Evolutionary conservation across 2,113 vertebrate genomes (phyloP), one percentile per base, ranked within the genome.

Genomic region (Sarotherodon lohbergeri): DNA sequence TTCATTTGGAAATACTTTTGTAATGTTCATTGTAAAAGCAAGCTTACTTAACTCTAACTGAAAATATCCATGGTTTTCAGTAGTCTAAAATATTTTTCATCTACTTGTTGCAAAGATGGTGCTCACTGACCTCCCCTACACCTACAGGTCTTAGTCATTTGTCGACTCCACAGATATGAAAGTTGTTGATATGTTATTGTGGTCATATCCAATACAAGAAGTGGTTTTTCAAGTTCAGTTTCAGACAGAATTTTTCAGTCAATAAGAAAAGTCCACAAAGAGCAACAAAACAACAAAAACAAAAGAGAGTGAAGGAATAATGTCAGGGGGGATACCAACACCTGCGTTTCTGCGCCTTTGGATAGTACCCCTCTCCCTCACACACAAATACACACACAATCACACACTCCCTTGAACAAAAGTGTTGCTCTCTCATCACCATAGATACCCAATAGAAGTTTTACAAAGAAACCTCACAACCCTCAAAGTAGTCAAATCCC

Each of bases 281-380:
- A 88, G 48, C 50, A 84, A 80, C 41, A 88, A 50, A 85, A 90
- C 39, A 88, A 88, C 50, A 57, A 84, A n/a, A 91, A 66, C 52
- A 88, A 89, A 78, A 88, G 76, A 39, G 27, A 84, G 56, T 61
- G 48, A 73, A 86, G 71, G 78, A 82, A 79, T 34, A 71, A 66
- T 24, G 24, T 17, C 81, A 46, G 10, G 83, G 66, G 81, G 61
- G 90, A 90, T 78, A 78, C 43, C 16, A 93, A 82, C 93, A 93
- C 94, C 94, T 94, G 92, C 86, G 82, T 80, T 84, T 91, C 89
- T 91, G 27, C n/a, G 81, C 76, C 87, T 92, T 89, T 91, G 86
- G 89, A 91, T 92, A 93, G 86, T 78, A 88, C 76, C 80, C 41
- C 13, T 82, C 86, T 36, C 73, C 71, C 41, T 55, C 54, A 82